phyloP scores from a whole-genome alignment of 1,140 invertebrate genomes.

The Dolichoris vasculosae region DNA sequence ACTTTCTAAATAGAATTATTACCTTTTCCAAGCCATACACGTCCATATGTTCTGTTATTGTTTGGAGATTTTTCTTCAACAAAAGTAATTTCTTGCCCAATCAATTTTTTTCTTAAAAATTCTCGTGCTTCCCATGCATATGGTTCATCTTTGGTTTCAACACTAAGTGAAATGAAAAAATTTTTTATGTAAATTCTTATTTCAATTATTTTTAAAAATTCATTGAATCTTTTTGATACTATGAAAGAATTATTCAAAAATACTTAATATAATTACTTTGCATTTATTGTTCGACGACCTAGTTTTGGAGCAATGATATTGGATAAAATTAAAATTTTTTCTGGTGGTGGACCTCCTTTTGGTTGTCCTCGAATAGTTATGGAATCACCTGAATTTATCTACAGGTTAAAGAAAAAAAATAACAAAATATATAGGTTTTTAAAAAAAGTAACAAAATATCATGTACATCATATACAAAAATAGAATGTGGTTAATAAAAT shows the following conservation, averaged over 20 bases:
- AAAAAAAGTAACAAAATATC: background rate
- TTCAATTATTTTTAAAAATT: too few species aligned
- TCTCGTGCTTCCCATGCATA: conserved; percentile 98
- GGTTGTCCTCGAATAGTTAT: conserved; percentile 68
- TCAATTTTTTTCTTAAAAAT: conserved; percentile 92
- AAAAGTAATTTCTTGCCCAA: conserved; percentile 92
- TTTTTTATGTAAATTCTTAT: too few species aligned
- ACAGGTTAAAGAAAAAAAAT: conserved; percentile 5
- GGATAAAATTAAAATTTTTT: conserved; percentile 91
- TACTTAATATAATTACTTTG: conserved; percentile 31
- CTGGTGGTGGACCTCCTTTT: conserved; percentile 88
- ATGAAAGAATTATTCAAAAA: too few species aligned
- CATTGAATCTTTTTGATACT: too few species aligned
- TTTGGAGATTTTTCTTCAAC: conserved; percentile 82
- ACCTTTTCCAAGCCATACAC: conserved; percentile 90
- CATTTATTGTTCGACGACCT: conserved; percentile 77
- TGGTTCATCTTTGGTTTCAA: conserved; percentile 91
- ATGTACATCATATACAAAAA: too few species aligned
- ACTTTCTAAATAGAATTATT: conserved; percentile 47
- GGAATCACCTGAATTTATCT: conserved; percentile 70
- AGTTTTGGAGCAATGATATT: conserved; percentile 94
- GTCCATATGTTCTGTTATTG: conserved; percentile 90
- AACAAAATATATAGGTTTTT: background rate
- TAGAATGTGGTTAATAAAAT: too few species aligned
- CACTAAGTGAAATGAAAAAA: conserved; percentile 66